Evolutionary conservation across 1,140 invertebrate species (phyloP), one percentile per base, ranked within the genome.

Genomic region (Caenorhabditis brenneri): DNA sequence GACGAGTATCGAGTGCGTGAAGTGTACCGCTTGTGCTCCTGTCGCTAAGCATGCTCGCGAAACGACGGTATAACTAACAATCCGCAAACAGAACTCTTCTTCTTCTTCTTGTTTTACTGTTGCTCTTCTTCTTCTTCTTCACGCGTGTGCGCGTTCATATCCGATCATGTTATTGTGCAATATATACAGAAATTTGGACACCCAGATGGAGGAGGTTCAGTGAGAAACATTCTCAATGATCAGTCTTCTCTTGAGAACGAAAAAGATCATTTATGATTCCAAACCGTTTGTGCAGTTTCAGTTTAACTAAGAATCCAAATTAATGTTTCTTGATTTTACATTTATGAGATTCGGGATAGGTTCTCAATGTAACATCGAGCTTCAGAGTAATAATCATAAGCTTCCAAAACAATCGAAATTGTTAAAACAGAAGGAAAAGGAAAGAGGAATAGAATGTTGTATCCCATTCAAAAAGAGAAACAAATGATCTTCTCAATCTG

Each of bases 401-500:
- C n/a, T n/a, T n/a, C n/a, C n/a, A n/a, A n/a, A n/a, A n/a, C n/a
- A n/a, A n/a, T n/a, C n/a, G 42, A 46, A 46, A 46, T 12, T 51
- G n/a, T n/a, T 60, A 1, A 19, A 33, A 31, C 19, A 36, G 9
- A 33, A 60, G 19, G 24, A 33, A 33, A 3, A n/a, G 24, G 31
- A 42, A n/a, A 1, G 29, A 15, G n/a, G 36, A 46, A 31, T n/a
- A 36, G 10, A n/a, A 33, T 36, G 58, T 15, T 7, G 24, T 42
- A 27, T 65, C 5, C 39, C 12, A 42, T 42, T 42, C 39, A 42
- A 42, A 42, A 46, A 46, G n/a, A 7, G 22, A 74, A 74, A 42
- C 65, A 74, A 74, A 74, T 74, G 65, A 74, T 74, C 65, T 74
- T 12, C 65, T 74, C 36, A 74, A 74, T 74, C 65, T 74, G 65